Percentiles rank a stretch among this genome's conserved stretches.
Conservation (phyloP, 2,797 vertebrate species). For the Parauchenoglanis punctatus region DNA sequence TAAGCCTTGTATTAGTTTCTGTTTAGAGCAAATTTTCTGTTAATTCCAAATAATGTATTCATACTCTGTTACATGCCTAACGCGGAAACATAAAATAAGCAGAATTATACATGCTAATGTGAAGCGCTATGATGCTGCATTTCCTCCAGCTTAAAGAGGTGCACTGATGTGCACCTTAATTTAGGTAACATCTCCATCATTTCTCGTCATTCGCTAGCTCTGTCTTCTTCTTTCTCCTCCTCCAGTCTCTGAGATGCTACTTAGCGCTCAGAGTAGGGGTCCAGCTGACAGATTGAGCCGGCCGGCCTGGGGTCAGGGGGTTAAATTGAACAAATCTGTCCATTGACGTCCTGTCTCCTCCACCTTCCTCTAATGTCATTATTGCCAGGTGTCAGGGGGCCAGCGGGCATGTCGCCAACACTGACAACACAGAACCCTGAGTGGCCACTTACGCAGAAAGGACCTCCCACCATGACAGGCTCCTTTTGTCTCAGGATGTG, state of each 20-base stretch:
- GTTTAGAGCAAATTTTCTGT: not conserved
- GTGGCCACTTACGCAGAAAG: constrained; percentile 53
- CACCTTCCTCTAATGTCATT: constrained; percentile 67
- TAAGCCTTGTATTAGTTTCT: not conserved
- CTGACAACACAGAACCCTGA: constrained; percentile 54
- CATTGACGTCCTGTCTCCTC: constrained; percentile 69
- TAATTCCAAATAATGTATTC: not conserved
- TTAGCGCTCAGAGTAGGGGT: constrained; percentile 55
- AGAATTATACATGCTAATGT: not conserved
- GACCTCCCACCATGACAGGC: constrained; percentile 60
- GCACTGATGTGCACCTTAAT: not conserved
- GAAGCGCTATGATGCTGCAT: not conserved
- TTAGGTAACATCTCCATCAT: constrained; percentile 10
- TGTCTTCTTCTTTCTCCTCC: constrained; percentile 23
- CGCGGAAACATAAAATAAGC: not conserved
- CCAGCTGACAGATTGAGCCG: constrained; percentile 63
- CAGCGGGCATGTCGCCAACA: constrained; percentile 53
- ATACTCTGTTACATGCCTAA: not conserved
- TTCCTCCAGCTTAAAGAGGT: not conserved
- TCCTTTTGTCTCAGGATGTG: constrained; percentile 59
- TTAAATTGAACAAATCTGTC: constrained; percentile 71
- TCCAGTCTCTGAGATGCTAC: constrained; percentile 33
- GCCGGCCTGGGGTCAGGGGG: constrained; percentile 61
- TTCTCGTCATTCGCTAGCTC: constrained; percentile 18
- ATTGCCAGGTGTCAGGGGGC: constrained; percentile 61